Evolutionary conservation across 2,888 invertebrate species (phyloP), one percentile per base, ranked within the genome.

Genomic region (Psylliodes chrysocephalus): DNA sequence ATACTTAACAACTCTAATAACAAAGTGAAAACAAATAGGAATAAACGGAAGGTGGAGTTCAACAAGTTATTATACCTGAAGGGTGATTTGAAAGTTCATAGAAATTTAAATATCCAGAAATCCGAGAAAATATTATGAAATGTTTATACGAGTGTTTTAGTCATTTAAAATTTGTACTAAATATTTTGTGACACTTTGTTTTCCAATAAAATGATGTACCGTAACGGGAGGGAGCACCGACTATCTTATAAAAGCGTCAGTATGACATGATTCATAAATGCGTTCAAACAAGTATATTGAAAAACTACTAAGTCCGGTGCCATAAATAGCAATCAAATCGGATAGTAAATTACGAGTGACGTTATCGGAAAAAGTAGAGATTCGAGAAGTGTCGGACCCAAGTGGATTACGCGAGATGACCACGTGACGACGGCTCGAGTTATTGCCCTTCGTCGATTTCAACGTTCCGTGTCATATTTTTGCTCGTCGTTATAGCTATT

Each of bases 281-380:
- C 60, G 71, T 69, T 66, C 64, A 59, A 65, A 66, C 63, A 70
- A 71, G 67, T 72, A 71, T 75, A 74, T 75, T 76, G 76, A 76
- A 75, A 75, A 76, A 76, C 69, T 74, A 71, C 69, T 68, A 70
- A 75, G 71, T 68, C 73, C 69, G 66, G 71, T 71, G 75, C 73
- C 78, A 78, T 78, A 73, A 73, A 78, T 76, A 78, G 79, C 78
- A 79, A 80, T 81, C 80, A 79, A 78, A 77, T 74, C 73, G 71
- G 75, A 73, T 76, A 78, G 77, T 80, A 79, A 81, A 81, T 82
- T 80, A 81, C 80, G 77, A 77, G 76, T 78, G 79, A 79, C 79
- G 78, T 79, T 78, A 80, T 79, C 76, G 75, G 76, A 80, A 80
- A 81, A 78, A 79, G 73, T 78, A 73, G 75, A 75, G 75, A 79